Evolutionary conservation across 2,797 vertebrate species (phyloP).

Genomic region (Clangula hyemalis): DNA sequence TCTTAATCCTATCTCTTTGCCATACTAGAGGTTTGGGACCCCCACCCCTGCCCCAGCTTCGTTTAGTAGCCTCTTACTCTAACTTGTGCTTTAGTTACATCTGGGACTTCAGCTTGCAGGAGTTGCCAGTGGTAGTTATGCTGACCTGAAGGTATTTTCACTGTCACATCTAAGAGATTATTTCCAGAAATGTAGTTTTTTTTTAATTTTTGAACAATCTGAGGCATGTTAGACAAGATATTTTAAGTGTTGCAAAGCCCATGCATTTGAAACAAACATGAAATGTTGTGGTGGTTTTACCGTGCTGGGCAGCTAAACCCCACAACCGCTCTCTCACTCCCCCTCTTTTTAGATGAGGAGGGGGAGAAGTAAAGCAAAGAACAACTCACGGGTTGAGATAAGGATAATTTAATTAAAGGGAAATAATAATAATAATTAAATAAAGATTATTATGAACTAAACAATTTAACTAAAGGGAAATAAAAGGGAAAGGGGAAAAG

Average conservation of each 20-base stretch:
- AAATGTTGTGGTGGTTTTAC: neutral
- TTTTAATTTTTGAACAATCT: neutral
- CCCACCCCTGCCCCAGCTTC: fast-evolving
- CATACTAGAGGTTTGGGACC: fast-evolving
- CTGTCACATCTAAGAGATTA: fast-evolving
- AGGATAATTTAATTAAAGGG: too few species aligned
- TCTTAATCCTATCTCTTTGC: neutral
- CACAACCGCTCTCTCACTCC: too few species aligned
- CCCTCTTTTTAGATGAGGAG: too few species aligned
- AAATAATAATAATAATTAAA: too few species aligned
- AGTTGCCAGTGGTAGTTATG: neutral
- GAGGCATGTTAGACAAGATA: neutral
- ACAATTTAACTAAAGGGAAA: too few species aligned
- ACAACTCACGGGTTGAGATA: too few species aligned
- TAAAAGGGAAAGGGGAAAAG: too few species aligned
- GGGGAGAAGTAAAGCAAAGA: too few species aligned
- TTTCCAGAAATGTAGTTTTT: neutral
- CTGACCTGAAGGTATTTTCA: neutral
- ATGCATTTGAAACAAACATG: neutral
- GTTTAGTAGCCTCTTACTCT: fast-evolving
- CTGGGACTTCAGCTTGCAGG: neutral
- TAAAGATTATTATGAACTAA: too few species aligned
- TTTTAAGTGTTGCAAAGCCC: neutral
- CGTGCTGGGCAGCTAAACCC: too few species aligned
- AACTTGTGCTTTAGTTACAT: too few species aligned